phyloP scores from a whole-genome alignment of 2,797 vertebrate genomes.

The Podarcis siculus region DNA sequence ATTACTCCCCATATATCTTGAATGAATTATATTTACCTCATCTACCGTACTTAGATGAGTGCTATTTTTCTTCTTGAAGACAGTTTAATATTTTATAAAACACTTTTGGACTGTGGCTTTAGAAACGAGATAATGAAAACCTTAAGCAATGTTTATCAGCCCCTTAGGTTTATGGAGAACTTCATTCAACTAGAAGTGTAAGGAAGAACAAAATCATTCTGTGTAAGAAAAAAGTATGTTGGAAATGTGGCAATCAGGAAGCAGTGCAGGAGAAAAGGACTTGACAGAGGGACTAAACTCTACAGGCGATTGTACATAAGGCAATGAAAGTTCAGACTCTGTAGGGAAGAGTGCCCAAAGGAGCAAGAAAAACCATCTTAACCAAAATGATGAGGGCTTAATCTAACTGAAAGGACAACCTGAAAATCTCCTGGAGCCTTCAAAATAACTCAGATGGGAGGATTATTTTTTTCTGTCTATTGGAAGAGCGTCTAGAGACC shows the following conservation, averaged over 20 bases:
- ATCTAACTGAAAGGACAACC: neutral
- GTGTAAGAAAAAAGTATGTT: neutral
- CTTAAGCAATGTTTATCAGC: neutral
- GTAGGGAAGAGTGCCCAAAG: neutral
- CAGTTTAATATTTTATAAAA: neutral
- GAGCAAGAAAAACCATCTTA: neutral
- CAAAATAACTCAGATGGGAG: neutral
- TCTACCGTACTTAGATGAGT: slow-evolving; percentile 4
- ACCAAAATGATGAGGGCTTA: no score
- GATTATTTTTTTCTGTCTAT: neutral
- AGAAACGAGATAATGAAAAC: neutral
- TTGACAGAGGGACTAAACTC: neutral
- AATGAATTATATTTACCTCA: slow-evolving; percentile 21
- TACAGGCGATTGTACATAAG: neutral
- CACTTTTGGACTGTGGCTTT: slow-evolving; percentile 8
- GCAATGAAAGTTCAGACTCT: neutral
- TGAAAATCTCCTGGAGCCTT: neutral
- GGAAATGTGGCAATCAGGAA: neutral
- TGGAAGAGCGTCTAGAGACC: neutral
- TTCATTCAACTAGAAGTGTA: neutral
- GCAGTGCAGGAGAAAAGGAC: neutral
- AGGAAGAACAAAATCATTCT: neutral
- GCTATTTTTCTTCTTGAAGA: slow-evolving; percentile 28
- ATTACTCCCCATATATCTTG: slow-evolving; percentile 35
- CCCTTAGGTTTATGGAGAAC: neutral